Evolutionary conservation across 2,113 vertebrate species (phyloP), one percentile per base, ranked within the genome.

Genomic region (Pteropus alecto): DNA sequence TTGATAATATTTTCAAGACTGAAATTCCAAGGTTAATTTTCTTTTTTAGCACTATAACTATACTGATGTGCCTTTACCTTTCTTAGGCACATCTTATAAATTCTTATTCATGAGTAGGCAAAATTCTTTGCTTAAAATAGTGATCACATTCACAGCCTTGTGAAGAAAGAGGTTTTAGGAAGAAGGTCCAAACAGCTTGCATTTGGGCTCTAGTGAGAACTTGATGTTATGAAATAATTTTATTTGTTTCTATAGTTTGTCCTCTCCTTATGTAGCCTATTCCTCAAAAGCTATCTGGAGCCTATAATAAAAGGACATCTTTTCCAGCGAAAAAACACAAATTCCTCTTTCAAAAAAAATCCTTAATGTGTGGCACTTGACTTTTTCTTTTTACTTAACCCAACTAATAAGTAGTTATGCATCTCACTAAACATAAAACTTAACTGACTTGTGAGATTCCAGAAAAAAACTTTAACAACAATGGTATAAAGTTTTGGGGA

Each of bases 351-450:
- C 60, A 81, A 85, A 85, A 90, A 86, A 88, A 79, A 67, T 21
- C 24, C 60, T 70, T 90, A 21, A 35, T 56, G 54, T 82, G 21
- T 82, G 51, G 38, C 38, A 87, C 73, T 78, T 94, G 68, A 71
- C 24, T 35, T 78, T 93, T 89, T 68, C 30, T 67, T 85, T 95
- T 89, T 56, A 82, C 16, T 82, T 77, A 94, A 60, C 35, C 15
- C 70, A 96, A 86, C 30, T 76, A 90, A 76, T 19, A 95, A 26
- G 16, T 90, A 35, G 51, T 76, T 63, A 87, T 70, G 6, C 14
- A 78, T 24, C 46, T 96, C 46, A 65, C 26, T 90, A 93, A 97
- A 81, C 35, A 70, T 82, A 77, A 86, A 97, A 86, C 65, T 54
- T 83, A 77, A 60, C 0, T 74, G 41, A 74, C 21, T 94, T 87